A percentile compares a stretch with the other conserved stretches of the same genome.
Conservation (phyloP, 2,113 vertebrate species). For the human (Homo sapiens) region GRCh38 chr2:99432001-99432500, state of each 20-base stretch:
- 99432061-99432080: constrained; percentile 78
- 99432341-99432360: constrained; percentile 71
- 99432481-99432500: constrained; percentile 63
- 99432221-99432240: constrained; percentile 13
- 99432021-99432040: constrained; percentile 80
- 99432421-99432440: constrained; percentile 67
- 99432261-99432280: constrained; percentile 77
- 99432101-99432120: constrained; percentile 50
- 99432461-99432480: constrained; percentile 73
- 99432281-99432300: constrained; percentile 53
- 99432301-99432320: constrained; percentile 66
- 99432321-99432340: constrained; percentile 46
- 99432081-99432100: constrained; percentile 64
- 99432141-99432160: constrained; percentile 45
- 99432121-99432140: constrained; percentile 32
- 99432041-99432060: constrained; percentile 79
- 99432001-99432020: constrained; percentile 85
- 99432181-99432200: constrained; percentile 56
- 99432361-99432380: constrained; percentile 63
- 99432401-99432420: constrained; percentile 66
- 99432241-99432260: constrained; percentile 77
- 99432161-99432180: constrained; percentile 69
- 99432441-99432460: constrained; percentile 62
- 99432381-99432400: constrained; percentile 17
- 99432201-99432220: not conserved